Evolutionary conservation across 1,140 invertebrate genomes (phyloP).

Genomic region (Brachionus sp.): DNA sequence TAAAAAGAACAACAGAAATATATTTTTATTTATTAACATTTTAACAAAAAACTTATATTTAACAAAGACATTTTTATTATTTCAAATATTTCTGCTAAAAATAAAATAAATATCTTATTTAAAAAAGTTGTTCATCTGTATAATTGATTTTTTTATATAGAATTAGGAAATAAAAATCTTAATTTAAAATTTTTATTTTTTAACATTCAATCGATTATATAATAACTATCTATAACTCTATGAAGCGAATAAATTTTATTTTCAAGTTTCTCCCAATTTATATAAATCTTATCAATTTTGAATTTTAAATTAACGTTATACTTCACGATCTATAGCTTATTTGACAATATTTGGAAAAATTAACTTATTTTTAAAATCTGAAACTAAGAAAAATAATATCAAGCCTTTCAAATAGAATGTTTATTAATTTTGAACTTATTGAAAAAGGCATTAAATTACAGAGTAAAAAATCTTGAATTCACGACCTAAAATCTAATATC

Average conservation of each 20-base stretch:
- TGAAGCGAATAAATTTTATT: background rate
- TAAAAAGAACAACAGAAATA: background rate
- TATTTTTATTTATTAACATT: background rate
- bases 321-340: too few species aligned
- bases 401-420: too few species aligned
- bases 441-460: too few species aligned
- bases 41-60: background rate
- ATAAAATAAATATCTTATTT: background rate
- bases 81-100: background rate
- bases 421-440: too few species aligned
- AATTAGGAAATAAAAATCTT: background rate
- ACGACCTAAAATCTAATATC: too few species aligned
- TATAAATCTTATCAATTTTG: too few species aligned
- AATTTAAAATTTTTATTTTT: background rate
- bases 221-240: background rate
- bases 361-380: too few species aligned
- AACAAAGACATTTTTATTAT: background rate
- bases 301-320: background rate
- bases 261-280: background rate
- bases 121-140: slow-evolving; percentile 11
- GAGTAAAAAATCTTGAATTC: too few species aligned
- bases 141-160: background rate
- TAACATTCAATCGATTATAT: background rate
- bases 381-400: too few species aligned
- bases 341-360: too few species aligned